A percentile compares a stretch with the other conserved stretches of the same genome.
Evolutionary conservation across 2,888 invertebrate genomes (phyloP).

Genomic region (Amblyjoppa proteus): DNA sequence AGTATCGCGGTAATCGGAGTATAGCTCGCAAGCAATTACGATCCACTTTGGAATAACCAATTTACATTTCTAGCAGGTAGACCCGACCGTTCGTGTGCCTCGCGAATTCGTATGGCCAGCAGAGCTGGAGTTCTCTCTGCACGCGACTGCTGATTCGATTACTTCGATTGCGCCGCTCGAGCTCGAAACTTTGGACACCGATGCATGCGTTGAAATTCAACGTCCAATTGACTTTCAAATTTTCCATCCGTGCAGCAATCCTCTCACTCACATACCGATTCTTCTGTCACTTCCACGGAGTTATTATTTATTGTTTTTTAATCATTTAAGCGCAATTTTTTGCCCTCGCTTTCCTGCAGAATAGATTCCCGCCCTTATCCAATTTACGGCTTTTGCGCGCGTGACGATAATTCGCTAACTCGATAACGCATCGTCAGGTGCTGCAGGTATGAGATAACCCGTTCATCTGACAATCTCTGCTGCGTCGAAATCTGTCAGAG

Average conservation of each 20-base stretch:
- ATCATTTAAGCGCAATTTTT: conserved; percentile 40
- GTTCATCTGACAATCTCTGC: conserved; percentile 7
- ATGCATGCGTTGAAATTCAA: conserved; percentile 56
- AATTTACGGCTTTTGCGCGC: conserved; percentile 20
- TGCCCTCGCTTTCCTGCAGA: conserved; percentile 10
- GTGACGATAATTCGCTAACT: conserved; percentile 45
- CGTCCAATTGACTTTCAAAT: conserved; percentile 64
- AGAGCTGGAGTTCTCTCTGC: conserved; percentile 29
- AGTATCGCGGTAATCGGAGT: conserved; percentile 45
- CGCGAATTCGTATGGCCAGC: conserved; percentile 24
- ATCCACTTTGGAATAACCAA: conserved; percentile 57
- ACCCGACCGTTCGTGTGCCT: conserved; percentile 26
- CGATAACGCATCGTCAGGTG: conserved; percentile 22
- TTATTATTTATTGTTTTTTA: neutral
- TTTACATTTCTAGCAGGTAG: conserved; percentile 59
- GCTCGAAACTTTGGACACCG: conserved; percentile 58
- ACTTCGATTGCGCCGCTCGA: conserved; percentile 54
- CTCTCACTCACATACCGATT: neutral
- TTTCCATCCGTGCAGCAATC: conserved; percentile 53
- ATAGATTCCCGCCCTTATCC: neutral
- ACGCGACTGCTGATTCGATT: conserved; percentile 55
- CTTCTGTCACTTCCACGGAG: conserved; percentile 10
- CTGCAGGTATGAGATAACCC: conserved; percentile 33
- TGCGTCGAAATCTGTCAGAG: conserved; percentile 8
- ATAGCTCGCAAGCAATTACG: conserved; percentile 58